Conservation (phyloP, 2,888 invertebrate species). For the Onchidella celtica region DNA sequence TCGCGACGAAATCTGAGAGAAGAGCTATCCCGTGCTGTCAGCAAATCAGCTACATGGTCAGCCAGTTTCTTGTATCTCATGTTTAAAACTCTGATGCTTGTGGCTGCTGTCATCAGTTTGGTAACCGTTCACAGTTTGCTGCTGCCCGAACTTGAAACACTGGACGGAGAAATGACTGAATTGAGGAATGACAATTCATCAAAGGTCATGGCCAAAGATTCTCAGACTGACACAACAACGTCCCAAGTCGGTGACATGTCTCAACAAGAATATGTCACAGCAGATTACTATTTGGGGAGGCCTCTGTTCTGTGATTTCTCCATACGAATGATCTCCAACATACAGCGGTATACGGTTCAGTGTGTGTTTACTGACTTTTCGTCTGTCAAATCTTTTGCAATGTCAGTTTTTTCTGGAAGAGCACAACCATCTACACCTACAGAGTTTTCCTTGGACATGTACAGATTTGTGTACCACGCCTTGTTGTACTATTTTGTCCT, state of each 20-base stretch:
- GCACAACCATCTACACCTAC: neutral
- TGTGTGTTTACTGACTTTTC: neutral
- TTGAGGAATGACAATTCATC: too few species aligned
- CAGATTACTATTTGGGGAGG: neutral
- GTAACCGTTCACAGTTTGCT: neutral
- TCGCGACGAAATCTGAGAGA: neutral
- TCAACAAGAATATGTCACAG: neutral
- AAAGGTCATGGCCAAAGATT: neutral
- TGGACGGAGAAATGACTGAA: too few species aligned
- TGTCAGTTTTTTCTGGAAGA: neutral
- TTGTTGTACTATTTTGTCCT: neutral
- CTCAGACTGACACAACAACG: neutral
- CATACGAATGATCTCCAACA: neutral
- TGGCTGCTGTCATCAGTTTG: neutral
- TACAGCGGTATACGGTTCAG: neutral
- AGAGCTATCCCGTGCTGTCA: neutral
- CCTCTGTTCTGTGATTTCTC: neutral
- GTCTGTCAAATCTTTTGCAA: neutral
- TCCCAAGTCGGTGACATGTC: neutral
- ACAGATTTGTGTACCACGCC: neutral
- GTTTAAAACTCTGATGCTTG: neutral
- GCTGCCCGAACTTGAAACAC: neutral
- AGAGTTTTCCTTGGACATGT: neutral
- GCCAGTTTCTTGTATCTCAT: neutral
- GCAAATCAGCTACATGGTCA: neutral